Evolutionary conservation across 2,113 vertebrate genomes (phyloP), one percentile per base, ranked within the genome.

Genomic region (Muntiacus reevesi): DNA sequence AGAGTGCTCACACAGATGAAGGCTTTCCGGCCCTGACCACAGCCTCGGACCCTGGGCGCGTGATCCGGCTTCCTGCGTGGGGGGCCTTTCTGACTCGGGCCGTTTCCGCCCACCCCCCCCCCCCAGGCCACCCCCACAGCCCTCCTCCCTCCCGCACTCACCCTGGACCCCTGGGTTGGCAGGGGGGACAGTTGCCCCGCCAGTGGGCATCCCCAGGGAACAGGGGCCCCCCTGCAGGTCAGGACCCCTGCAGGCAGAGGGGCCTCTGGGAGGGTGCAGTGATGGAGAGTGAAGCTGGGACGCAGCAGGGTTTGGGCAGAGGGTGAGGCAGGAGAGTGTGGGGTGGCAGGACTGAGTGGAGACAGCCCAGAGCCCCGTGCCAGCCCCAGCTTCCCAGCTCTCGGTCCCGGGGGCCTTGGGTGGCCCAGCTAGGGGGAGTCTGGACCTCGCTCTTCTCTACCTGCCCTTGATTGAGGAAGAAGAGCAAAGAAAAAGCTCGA

Each of bases 1-100:
- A 43, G 67, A 25, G 36, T 2, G 5, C 36, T 71, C n/a, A 21
- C 64, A 21, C 17, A 21, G 64, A 67, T 2, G 4, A 11, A 71
- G 64, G 64, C n/a, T 71, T 67, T 71, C n/a, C n/a, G n/a, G 17
- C 17, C 64, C 33, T n/a, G 2, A 71, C 64, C 64, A 21, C 64
- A 71, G 64, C 64, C 4, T 0, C 1, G 3, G 2, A 43, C 21
- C 21, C 71, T 6, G 36, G 21, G 21, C 21, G 0, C 11, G 5
- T 6, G 71, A 36, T 25, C n/a, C 11, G 5, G 71, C n/a, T 74
- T 43, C 71, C 71, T 71, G 64, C n/a, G 4, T 36, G n/a, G n/a
- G 64, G 64, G 64, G 33, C 17, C 64, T 74, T 40, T 74, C 10
- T 40, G n/a, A 40, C 33, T 33, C 1, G 2, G 64, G n/a, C n/a